Conservation (phyloP, 1,140 invertebrate species). For the Drosophila willistoni region DNA sequence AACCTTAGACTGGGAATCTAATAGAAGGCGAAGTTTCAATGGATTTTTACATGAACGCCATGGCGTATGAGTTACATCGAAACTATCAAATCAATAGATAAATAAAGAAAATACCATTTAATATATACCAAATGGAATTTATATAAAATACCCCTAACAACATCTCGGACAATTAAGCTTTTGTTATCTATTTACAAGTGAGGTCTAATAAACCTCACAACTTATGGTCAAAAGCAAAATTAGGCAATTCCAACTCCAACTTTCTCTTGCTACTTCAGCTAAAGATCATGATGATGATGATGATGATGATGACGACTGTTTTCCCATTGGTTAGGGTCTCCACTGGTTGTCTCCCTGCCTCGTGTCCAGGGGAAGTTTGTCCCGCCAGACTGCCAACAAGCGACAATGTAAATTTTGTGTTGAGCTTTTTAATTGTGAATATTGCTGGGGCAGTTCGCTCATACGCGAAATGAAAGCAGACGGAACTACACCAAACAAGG, state of each 20-base stretch:
- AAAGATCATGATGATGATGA: conserved; percentile 22
- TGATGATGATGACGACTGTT: conserved; percentile 50
- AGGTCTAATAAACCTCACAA: not conserved
- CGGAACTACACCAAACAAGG: conserved; percentile 62
- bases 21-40: too few species aligned
- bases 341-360: too few species aligned
- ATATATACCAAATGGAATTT: too few species aligned
- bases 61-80: not conserved
- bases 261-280: not conserved
- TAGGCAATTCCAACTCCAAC: not conserved
- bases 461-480: conserved; percentile 77
- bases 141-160: too few species aligned
- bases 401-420: conserved; percentile 82
- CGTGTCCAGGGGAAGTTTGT: conserved; percentile 53
- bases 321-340: too few species aligned
- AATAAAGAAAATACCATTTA: too few species aligned
- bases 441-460: conserved; percentile 48
- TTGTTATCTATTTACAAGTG: not conserved
- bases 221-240: not conserved
- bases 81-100: too few species aligned
- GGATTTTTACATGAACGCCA: not conserved
- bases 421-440: conserved; percentile 82
- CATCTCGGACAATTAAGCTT: too few species aligned
- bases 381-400: too few species aligned
- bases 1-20: too few species aligned